A percentile compares a stretch with the other conserved stretches of the same genome.
phyloP scores from a whole-genome alignment of 2,888 invertebrate genomes.

The Polylopha cassiicola region DNA sequence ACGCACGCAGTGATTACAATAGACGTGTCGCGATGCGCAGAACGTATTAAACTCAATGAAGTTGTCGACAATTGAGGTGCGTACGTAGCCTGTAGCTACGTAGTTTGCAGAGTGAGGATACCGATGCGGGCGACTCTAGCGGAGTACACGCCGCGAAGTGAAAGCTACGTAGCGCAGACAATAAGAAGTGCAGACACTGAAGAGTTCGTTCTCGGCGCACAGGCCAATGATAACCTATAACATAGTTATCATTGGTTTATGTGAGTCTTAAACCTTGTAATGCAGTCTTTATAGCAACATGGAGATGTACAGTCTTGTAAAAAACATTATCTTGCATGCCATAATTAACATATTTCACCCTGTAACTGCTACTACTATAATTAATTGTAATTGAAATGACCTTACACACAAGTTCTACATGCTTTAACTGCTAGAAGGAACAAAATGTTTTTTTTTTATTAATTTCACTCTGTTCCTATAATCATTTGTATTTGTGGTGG shows the following conservation, averaged over 20 bases:
- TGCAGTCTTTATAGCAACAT: conserved; percentile 54
- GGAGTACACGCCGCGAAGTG: conserved; percentile 72
- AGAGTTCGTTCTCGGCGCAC: conserved; percentile 75
- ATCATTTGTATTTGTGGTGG: too few relatives aligned
- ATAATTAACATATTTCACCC: too few relatives aligned
- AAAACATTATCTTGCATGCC: too few relatives aligned
- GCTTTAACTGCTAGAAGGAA: too few relatives aligned
- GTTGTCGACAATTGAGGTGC: conserved; percentile 66
- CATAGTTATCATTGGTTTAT: conserved; percentile 77
- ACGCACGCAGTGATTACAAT: conserved; percentile 75
- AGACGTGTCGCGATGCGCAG: conserved; percentile 67
- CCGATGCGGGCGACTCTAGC: conserved; percentile 68
- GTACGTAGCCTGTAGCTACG: conserved; percentile 72
- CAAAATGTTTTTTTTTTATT: too few relatives aligned
- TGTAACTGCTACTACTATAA: too few relatives aligned
- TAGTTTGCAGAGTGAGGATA: conserved; percentile 71
- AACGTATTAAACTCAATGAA: conserved; percentile 68
- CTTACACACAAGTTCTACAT: too few relatives aligned
- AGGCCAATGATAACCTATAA: conserved; percentile 78
- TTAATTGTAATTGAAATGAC: too few relatives aligned
- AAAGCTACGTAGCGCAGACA: conserved; percentile 77
- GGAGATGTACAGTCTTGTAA: conserved; percentile 1
- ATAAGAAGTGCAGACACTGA: conserved; percentile 77
- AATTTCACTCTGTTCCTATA: too few relatives aligned
- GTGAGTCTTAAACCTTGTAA: conserved; percentile 56